Evolutionary conservation across 2,888 invertebrate genomes (phyloP), one percentile per base, ranked within the genome.

Genomic region (Scaptomyza tumidula): DNA sequence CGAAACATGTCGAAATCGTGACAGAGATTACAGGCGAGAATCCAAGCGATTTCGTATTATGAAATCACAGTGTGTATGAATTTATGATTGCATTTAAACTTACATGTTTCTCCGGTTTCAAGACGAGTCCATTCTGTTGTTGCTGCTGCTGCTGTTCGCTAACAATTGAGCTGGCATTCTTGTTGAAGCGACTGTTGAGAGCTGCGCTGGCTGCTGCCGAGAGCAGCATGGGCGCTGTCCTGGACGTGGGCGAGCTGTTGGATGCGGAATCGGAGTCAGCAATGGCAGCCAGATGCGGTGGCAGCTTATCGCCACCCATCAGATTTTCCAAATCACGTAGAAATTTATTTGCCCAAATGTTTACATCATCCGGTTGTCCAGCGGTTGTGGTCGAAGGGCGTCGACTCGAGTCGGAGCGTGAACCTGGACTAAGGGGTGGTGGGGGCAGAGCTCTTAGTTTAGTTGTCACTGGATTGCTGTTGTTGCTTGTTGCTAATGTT

Each of bases 341-440:
- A 85, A 92, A 92, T 90, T 91, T 92, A 87, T 90, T 91, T 81
- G 91, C 92, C 92, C 92, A 92, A 86, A 92, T 86, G 86, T 91
- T 91, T 55, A 92, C 91, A 86, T 92, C 92, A 75, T 91, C 90
- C 37, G 74, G 54, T 46, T 66, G 63, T 2, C 10, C 41, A 14
- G 80, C 72, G 62, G 59, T 41, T 41, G 16, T 41, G 0, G 16
- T 41, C 5, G 49, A 45, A 57, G 66, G 48, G 44, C 56, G 13
- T 31, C 57, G 48, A 53, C 52, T 45, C 16, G 54, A 14, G 19
- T 24, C 27, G n/a, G 43, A 13, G 14, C 33, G 27, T 13, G 60
- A 54, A 35, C 14, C 53, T 5, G 72, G 63, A 44, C 71, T 74
- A 6, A 75, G 58, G 5, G 84, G 84, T 44, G 89, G 89, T 56